Evolutionary conservation across 2,888 invertebrate genomes (phyloP).

Genomic region (Keiferia lycopersicella): DNA sequence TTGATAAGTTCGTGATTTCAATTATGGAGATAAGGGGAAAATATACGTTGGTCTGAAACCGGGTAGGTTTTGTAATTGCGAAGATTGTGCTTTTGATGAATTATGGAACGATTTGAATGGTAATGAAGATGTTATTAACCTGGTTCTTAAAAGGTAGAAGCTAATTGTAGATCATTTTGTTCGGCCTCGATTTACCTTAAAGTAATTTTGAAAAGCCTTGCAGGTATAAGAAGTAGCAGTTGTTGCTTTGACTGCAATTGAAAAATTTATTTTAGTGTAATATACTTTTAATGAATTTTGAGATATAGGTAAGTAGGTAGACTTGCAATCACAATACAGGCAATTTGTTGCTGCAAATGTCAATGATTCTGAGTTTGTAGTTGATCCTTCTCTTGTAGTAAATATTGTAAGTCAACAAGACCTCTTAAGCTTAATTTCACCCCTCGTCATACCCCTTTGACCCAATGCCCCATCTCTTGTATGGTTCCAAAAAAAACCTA

Average conservation of each 20-base stretch:
- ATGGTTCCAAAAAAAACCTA: too few species aligned
- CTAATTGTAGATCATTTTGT: constrained; percentile 1
- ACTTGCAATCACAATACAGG: too few species aligned
- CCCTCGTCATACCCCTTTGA: too few species aligned
- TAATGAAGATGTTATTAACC: constrained; percentile 24
- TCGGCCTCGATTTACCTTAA: neutral
- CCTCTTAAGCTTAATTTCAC: too few species aligned
- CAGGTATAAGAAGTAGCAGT: neutral
- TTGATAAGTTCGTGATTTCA: constrained; percentile 68
- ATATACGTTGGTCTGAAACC: constrained; percentile 40
- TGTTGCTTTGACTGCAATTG: neutral
- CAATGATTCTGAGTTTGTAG: too few species aligned
- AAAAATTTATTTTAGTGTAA: too few species aligned
- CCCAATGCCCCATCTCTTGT: too few species aligned
- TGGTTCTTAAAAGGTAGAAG: constrained; percentile 20
- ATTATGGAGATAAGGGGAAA: constrained; percentile 65
- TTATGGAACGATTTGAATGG: constrained; percentile 32
- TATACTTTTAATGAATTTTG: too few species aligned
- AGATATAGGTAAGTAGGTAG: too few species aligned
- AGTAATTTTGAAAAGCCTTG: neutral
- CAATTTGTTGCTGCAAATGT: too few species aligned
- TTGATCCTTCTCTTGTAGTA: too few species aligned
- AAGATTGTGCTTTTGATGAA: constrained; percentile 42
- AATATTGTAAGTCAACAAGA: too few species aligned
- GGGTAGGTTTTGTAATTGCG: constrained; percentile 45